These are phyloP conservation scores for Drosophila differens DNA, from an alignment of 2,888 invertebrate genomes.

Conservation along the genomic window DNA sequence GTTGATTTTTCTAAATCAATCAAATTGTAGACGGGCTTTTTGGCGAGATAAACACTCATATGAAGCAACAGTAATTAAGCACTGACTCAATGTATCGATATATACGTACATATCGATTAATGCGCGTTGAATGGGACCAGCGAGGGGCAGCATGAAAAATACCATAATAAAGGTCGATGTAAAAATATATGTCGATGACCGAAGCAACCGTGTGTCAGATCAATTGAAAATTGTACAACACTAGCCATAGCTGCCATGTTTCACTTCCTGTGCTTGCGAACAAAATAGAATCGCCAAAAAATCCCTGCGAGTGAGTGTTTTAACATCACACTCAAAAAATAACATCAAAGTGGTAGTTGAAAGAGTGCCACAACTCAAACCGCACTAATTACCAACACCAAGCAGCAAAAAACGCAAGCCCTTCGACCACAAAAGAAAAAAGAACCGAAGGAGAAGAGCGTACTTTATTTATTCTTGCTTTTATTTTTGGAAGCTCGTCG, in stretches of 20 bases:
- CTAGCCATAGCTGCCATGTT: slow-evolving; percentile 73
- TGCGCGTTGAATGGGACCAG: slow-evolving; percentile 6
- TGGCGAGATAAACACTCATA: slow-evolving; percentile 12
- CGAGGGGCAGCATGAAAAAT: background rate
- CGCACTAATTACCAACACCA: slow-evolving; percentile 64
- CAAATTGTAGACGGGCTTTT: slow-evolving; percentile 20
- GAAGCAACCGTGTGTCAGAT: slow-evolving; percentile 43
- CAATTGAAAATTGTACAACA: slow-evolving; percentile 54
- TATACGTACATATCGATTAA: slow-evolving; percentile 32
- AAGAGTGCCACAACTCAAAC: slow-evolving; percentile 80
- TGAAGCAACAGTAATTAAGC: slow-evolving; percentile 6
- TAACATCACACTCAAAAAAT: slow-evolving; percentile 86
- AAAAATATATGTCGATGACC: slow-evolving; percentile 19
- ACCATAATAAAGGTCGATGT: background rate
- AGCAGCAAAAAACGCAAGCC: slow-evolving; percentile 57
- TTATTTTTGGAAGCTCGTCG: slow-evolving; percentile 62
- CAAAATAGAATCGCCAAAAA: slow-evolving; percentile 81
- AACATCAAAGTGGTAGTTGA: slow-evolving; percentile 84
- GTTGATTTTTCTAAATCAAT: slow-evolving; percentile 5
- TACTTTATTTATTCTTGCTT: slow-evolving; percentile 62
- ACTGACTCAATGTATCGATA: slow-evolving; percentile 22
- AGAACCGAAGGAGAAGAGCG: slow-evolving; percentile 40
- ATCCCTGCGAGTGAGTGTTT: slow-evolving; percentile 88
- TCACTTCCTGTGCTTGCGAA: slow-evolving; percentile 82
- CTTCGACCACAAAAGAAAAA: slow-evolving; percentile 40